Evolutionary conservation across 2,797 vertebrate genomes (phyloP).

Genomic region (Salarias fasciatus): DNA sequence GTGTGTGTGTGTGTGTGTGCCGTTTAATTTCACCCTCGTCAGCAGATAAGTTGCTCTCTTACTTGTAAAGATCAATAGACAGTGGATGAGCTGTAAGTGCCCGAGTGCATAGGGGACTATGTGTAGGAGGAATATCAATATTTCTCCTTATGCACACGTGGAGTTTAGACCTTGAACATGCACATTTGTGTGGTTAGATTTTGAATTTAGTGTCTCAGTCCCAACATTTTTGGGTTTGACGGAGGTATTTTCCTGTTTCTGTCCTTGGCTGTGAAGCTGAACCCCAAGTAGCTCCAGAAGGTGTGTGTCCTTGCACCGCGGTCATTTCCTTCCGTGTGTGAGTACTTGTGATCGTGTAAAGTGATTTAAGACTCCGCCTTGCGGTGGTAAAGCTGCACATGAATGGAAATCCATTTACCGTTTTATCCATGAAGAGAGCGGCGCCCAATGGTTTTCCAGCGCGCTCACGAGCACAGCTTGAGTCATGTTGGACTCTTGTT

Average conservation of each 20-base stretch:
- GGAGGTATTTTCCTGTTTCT: too few relatives aligned
- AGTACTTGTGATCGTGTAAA: too few relatives aligned
- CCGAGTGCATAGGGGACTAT: background rate
- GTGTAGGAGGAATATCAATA: background rate
- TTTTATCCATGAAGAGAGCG: background rate
- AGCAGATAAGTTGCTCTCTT: constrained; percentile 18
- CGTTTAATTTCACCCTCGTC: constrained; percentile 15
- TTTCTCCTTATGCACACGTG: background rate
- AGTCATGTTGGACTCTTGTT: background rate
- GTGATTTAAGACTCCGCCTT: too few relatives aligned
- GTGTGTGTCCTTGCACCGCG: too few relatives aligned
- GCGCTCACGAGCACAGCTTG: background rate
- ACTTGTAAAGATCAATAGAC: constrained; percentile 18
- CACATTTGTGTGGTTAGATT: too few relatives aligned
- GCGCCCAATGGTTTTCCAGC: background rate
- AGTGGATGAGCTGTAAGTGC: constrained; percentile 2
- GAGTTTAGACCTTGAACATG: background rate
- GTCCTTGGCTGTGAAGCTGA: too few relatives aligned
- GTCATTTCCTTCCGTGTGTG: too few relatives aligned
- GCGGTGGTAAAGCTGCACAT: too few relatives aligned
- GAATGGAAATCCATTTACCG: too few relatives aligned
- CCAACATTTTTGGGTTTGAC: too few relatives aligned
- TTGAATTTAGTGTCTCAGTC: too few relatives aligned
- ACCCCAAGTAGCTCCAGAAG: too few relatives aligned
- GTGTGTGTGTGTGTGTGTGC: constrained; percentile 1